Evolutionary conservation across 2,888 invertebrate genomes (phyloP).

Genomic region (Brachypalpus laphriformis): DNA sequence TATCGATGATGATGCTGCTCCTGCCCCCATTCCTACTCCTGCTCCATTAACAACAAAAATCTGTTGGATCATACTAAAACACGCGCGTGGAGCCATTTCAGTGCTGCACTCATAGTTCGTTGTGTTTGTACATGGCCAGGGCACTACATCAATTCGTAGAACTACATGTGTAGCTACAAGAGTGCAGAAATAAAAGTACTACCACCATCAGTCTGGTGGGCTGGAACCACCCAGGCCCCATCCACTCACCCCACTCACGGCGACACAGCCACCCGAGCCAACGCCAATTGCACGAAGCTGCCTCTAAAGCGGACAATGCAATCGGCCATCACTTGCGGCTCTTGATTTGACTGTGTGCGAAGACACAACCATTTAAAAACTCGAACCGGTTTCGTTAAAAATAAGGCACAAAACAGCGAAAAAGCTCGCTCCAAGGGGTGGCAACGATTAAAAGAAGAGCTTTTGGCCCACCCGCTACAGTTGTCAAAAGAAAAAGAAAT

Average conservation of each 20-base stretch:
- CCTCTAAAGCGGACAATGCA: constrained; percentile 63
- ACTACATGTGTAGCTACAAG: constrained; percentile 76
- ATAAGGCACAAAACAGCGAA: constrained; percentile 21
- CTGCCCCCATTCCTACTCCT: background rate
- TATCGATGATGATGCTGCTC: constrained; percentile 22
- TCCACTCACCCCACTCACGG: constrained; percentile 56
- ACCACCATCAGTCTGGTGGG: constrained; percentile 53
- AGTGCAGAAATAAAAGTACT: constrained; percentile 73
- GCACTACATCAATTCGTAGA: constrained; percentile 75
- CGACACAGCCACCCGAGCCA: constrained; percentile 9
- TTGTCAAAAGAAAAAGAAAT: background rate
- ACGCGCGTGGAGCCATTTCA: constrained; percentile 71
- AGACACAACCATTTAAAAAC: constrained; percentile 63
- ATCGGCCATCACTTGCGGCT: constrained; percentile 69
- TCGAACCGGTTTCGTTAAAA: constrained; percentile 60
- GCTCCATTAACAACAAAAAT: constrained; percentile 58
- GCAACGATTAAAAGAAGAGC: constrained; percentile 28
- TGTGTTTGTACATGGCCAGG: constrained; percentile 73
- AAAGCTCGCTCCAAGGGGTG: constrained; percentile 54
- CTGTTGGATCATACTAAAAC: constrained; percentile 70
- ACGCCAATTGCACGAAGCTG: constrained; percentile 68
- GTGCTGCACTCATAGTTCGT: constrained; percentile 40
- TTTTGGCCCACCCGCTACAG: constrained; percentile 5
- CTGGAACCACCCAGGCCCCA: constrained; percentile 66
- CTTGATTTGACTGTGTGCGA: constrained; percentile 53